Evolutionary conservation across 2,888 invertebrate genomes (phyloP).

Genomic region (Falcaria lacertinaria): DNA sequence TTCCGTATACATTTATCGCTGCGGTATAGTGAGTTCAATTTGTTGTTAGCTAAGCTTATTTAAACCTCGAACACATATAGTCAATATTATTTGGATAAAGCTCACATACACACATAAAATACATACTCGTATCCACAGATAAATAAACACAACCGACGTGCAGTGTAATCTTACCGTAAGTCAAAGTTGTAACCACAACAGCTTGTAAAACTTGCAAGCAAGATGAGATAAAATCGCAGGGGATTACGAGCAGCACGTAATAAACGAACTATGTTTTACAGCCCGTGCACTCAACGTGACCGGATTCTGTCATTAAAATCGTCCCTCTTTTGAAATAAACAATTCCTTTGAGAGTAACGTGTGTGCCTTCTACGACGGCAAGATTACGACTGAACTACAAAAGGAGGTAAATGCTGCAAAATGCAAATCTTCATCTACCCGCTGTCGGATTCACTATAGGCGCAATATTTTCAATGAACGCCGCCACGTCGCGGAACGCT

Average conservation of each 20-base stretch:
- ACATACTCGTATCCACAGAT: too few species aligned
- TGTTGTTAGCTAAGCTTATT: slow-evolving; percentile 10
- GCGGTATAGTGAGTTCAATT: slow-evolving; percentile 2
- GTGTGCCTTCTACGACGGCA: slow-evolving; percentile 23
- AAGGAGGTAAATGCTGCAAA: slow-evolving; percentile 2
- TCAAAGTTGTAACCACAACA: slow-evolving; percentile 10
- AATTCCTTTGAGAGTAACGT: slow-evolving; percentile 15
- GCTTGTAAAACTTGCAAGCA: slow-evolving; percentile 16
- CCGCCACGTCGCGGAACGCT: slow-evolving; percentile 34
- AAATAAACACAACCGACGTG: neutral
- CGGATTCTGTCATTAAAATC: slow-evolving; percentile 8
- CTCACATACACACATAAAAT: too few species aligned
- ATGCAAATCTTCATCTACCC: slow-evolving; percentile 28
- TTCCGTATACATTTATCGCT: slow-evolving; percentile 17
- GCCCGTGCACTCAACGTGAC: slow-evolving; percentile 9
- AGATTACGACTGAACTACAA: slow-evolving; percentile 27
- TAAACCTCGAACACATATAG: slow-evolving; percentile 14
- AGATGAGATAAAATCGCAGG: slow-evolving; percentile 16
- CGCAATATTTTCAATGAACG: slow-evolving; percentile 38
- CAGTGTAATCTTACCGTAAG: slow-evolving; percentile 8
- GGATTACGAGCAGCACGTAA: slow-evolving; percentile 16
- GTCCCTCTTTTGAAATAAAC: slow-evolving; percentile 12
- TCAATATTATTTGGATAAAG: too few species aligned
- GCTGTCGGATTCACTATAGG: slow-evolving; percentile 14
- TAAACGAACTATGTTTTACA: slow-evolving; percentile 8